These are phyloP conservation scores for Albula glossodonta DNA, from an alignment of 2,113 vertebrate genomes.

Conservation along the genomic window DNA sequence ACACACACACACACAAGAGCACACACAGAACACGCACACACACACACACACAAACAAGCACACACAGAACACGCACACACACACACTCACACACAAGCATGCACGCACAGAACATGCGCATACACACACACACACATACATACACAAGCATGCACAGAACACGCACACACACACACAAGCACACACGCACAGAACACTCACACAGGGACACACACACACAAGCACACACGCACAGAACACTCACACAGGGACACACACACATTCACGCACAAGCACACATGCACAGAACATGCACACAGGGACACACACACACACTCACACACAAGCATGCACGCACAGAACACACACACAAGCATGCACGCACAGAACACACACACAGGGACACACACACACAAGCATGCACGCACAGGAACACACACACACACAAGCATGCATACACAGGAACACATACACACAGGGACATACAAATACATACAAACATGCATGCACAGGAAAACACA, in stretches of 20 bases:
- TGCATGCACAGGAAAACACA: no score
- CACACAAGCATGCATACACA: background rate
- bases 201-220: background rate
- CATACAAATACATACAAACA: background rate
- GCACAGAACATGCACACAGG: background rate
- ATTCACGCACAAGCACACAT: background rate
- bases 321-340: background rate
- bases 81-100: background rate
- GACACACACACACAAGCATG: background rate
- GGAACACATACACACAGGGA: background rate
- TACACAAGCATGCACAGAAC: background rate
- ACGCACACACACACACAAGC: background rate
- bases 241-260: background rate
- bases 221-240: background rate
- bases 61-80: no score
- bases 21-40: background rate
- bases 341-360: background rate
- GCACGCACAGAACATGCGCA: background rate
- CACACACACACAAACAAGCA: background rate
- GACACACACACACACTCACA: background rate
- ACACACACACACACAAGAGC: background rate
- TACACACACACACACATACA: background rate
- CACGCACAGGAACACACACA: background rate
- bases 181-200: background rate
- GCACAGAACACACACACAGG: no score